Evolutionary conservation across 2,797 vertebrate species (phyloP), one percentile per base, ranked within the genome.

Genomic region (Hemibagrus guttatus): DNA sequence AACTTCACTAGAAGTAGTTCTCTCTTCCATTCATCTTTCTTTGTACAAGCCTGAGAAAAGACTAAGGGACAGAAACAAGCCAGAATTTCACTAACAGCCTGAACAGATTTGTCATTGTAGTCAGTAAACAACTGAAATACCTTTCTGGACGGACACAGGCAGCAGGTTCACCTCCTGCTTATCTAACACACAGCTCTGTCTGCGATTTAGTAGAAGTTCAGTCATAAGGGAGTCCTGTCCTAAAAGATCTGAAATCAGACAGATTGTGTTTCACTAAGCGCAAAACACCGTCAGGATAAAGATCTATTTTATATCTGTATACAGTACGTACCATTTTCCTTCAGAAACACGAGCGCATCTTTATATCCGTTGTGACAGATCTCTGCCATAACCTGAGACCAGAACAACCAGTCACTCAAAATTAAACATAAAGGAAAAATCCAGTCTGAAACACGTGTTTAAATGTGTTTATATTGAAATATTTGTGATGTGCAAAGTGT

Each of bases 321-420:
- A 9, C 6, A 23, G 19, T 75, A 52, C 35, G 4, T 39, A 97
- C 97, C 94, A 6, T 93, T 96, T 88, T 96, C 90, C 89, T 91
- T 93, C 86, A 98, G 90, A 93, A 97, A 98, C 26, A 91, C 92
- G 71, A 96, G 91, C 2, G 97, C 93, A 3, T 98, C 97, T 86
- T 91, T 90, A 91, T 98, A 98, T 85, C 98, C 98, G 7, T 93
- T 95, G 86, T 96, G 92, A 91, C 96, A 98, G 84, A 98, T 94
- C 86, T 97, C 96, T 87, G 94, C 95, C 14, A 97, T 91, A 31
- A 92, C 94, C 83, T 84, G 35, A 74, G 39, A 75, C 46, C 16
- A 74, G 35, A 84, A 42, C 31, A 72, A 26, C 0, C 59, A 28
- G 16, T 80, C 2, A 26, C 6, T 39, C 16, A 28, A 76, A 76